Conservation (phyloP, 2,797 vertebrate genomes). For the Jordanella pulchra region DNA sequence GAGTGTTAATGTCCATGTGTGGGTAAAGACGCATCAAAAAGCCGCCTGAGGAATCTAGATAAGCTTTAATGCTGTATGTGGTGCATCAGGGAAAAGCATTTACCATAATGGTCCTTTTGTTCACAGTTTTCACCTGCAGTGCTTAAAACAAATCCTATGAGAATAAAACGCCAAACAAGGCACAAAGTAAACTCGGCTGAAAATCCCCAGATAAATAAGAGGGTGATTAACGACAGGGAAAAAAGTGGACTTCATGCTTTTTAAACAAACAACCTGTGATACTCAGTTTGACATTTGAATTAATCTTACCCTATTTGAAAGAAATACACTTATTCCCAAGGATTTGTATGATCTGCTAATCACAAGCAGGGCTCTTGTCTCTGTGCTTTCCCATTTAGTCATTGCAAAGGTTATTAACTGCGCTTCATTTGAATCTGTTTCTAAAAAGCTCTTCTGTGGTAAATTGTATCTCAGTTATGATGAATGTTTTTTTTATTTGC, state of each 20-base stretch:
- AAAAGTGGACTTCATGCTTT: not conserved
- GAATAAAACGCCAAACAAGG: conserved; percentile 1
- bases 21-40: not conserved
- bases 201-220: not conserved
- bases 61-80: not conserved
- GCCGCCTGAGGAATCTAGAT: not conserved
- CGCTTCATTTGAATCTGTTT: conserved; percentile 7
- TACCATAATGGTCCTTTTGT: not conserved
- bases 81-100: not conserved
- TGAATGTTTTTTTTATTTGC: conserved; percentile 31
- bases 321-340: not conserved
- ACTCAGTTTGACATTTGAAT: not conserved
- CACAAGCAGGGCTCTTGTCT: not conserved
- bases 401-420: conserved; percentile 12
- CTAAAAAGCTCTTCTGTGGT: conserved; percentile 5
- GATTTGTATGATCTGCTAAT: conserved; percentile 8
- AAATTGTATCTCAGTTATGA: conserved; percentile 13
- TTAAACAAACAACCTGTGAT: not conserved
- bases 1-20: not conserved
- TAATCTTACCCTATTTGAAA: not conserved
- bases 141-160: conserved; percentile 7
- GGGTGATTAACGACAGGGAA: not conserved
- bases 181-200: not conserved
- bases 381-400: not conserved
- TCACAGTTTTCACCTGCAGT: conserved; percentile 1